Percentiles rank a stretch among this genome's conserved stretches.
phyloP scores from a whole-genome alignment of 2,888 invertebrate species.

The Monoplex corrugatus region DNA sequence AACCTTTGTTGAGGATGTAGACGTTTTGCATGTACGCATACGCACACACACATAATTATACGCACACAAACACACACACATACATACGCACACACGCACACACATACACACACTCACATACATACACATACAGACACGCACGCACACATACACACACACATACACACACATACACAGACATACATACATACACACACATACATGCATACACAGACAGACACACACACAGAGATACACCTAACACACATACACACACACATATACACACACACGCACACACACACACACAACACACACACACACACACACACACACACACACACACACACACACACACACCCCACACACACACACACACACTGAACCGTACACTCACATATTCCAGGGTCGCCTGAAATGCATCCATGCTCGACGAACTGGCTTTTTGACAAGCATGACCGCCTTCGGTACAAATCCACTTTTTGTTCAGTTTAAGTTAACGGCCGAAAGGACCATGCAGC shows the following conservation, averaged over 20 bases:
- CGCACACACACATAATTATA: background rate
- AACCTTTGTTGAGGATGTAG: background rate
- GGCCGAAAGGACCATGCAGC: too few relatives aligned
- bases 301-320: background rate
- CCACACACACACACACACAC: too few relatives aligned
- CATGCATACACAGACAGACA: constrained; percentile 2
- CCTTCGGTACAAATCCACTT: too few relatives aligned
- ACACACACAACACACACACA: background rate
- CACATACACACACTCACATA: background rate
- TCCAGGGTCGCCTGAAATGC: too few relatives aligned
- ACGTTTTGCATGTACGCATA: background rate
- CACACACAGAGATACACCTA: too few relatives aligned
- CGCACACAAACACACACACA: background rate
- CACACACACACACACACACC: background rate
- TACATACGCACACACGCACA: background rate
- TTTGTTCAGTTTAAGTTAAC: too few relatives aligned
- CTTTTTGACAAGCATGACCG: too few relatives aligned
- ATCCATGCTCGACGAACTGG: too few relatives aligned
- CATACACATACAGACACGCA: background rate
- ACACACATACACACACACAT: background rate
- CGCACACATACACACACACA: constrained; percentile 18
- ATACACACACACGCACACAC: background rate
- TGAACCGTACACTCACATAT: too few relatives aligned
- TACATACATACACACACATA: background rate
- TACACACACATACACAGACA: constrained; percentile 7